Evolutionary conservation across 2,113 vertebrate genomes (phyloP).

Genomic region (Marcusenius ussheri): DNA sequence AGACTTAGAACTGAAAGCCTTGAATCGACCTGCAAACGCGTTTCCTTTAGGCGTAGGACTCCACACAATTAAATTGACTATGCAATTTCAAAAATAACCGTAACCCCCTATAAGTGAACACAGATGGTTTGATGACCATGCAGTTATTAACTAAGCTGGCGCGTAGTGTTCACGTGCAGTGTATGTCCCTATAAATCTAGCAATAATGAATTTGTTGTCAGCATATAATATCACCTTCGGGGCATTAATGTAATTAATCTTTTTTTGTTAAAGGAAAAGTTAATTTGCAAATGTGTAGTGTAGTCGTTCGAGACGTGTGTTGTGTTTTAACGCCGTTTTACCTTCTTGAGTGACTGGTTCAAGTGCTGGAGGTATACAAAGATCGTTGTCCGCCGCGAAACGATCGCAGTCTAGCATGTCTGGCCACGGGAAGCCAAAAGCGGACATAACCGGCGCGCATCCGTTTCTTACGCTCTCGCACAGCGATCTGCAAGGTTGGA

Average conservation of each 20-base stretch:
- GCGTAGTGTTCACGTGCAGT: neutral
- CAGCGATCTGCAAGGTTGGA: conserved; percentile 89
- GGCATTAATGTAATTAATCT: neutral
- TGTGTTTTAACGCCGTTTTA: conserved; percentile 41
- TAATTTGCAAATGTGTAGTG: neutral
- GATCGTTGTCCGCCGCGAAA: conserved; percentile 87
- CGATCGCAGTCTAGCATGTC: conserved; percentile 90
- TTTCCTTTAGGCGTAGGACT: neutral
- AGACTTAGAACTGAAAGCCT: neutral
- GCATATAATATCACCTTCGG: neutral
- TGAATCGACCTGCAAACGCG: neutral
- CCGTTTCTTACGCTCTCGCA: conserved; percentile 83
- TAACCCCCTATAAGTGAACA: neutral
- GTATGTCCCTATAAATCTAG: neutral
- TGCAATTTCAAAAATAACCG: neutral
- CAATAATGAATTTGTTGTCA: neutral
- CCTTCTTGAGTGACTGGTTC: conserved; percentile 77
- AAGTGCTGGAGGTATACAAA: conserved; percentile 86
- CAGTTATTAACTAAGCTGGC: neutral
- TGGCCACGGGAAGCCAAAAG: conserved; percentile 95
- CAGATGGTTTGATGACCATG: neutral
- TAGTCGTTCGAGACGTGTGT: neutral
- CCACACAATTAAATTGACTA: neutral
- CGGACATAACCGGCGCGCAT: conserved; percentile 92
- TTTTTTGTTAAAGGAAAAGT: neutral